Evolutionary conservation across 2,888 invertebrate genomes (phyloP).

Genomic region (Rhogogaster chlorosoma): DNA sequence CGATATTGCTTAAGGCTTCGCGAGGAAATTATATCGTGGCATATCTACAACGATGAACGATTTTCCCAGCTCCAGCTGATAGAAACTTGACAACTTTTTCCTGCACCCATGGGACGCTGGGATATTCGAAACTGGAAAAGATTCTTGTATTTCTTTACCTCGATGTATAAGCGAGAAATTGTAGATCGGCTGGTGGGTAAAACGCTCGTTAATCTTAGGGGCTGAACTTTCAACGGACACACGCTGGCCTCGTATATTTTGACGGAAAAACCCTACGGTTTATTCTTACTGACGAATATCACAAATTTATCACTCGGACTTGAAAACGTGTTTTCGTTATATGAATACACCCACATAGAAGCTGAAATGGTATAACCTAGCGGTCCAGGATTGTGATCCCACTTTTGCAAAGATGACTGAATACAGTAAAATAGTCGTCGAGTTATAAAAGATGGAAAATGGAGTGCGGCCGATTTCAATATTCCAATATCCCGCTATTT

Average conservation of each 20-base stretch:
- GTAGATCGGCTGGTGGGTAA: not conserved
- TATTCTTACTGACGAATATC: not conserved
- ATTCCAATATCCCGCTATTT: conserved; percentile 15
- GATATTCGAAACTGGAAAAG: not conserved
- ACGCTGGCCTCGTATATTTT: not conserved
- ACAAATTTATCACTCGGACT: not conserved
- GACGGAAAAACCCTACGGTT: not conserved
- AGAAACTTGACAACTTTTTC: conserved; percentile 6
- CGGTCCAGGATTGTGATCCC: too few species aligned
- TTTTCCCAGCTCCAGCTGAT: not conserved
- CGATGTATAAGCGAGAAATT: not conserved
- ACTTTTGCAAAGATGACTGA: not conserved
- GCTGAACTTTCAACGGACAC: not conserved
- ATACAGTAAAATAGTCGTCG: not conserved
- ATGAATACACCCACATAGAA: not conserved
- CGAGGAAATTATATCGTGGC: not conserved
- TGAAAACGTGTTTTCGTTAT: not conserved
- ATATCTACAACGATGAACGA: not conserved
- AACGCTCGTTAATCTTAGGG: conserved; percentile 1
- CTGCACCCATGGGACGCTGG: not conserved
- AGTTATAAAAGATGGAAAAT: not conserved
- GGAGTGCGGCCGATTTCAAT: not conserved
- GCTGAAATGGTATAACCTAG: not conserved
- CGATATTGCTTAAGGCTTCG: conserved; percentile 20
- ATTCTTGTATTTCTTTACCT: not conserved